phyloP scores from a whole-genome alignment of 2,113 vertebrate genomes.

The Heterotis niloticus region DNA sequence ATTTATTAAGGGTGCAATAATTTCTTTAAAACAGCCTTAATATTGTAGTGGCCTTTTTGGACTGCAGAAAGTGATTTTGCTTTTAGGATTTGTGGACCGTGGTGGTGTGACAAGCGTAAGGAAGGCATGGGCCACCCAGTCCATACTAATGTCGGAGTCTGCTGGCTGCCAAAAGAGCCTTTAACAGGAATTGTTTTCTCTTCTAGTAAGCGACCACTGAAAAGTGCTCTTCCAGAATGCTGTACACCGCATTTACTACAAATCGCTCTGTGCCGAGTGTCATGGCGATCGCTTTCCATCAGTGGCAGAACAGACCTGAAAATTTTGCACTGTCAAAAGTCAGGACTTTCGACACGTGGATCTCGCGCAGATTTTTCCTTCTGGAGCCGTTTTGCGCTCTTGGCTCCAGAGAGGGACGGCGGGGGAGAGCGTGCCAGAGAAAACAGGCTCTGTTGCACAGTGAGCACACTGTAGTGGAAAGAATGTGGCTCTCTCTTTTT shows the following conservation, averaged over 20 bases:
- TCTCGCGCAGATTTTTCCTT: not conserved
- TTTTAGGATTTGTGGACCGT: not conserved
- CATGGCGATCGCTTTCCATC: not conserved
- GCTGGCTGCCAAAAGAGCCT: not conserved
- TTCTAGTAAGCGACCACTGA: not conserved
- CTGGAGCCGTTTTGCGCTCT: not conserved
- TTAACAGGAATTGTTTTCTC: not conserved
- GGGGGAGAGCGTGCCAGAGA: constrained; percentile 11
- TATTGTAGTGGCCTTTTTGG: not conserved
- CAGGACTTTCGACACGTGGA: not conserved
- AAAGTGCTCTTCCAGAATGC: not conserved
- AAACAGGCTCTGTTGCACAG: constrained; percentile 28
- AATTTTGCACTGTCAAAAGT: not conserved
- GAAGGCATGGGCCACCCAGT: not conserved
- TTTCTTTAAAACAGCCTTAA: not conserved
- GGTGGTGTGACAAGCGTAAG: not conserved
- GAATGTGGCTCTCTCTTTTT: constrained; percentile 24
- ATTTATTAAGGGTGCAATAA: not conserved
- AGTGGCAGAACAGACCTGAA: not conserved
- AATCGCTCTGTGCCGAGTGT: not conserved
- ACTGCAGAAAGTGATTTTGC: too few species aligned
- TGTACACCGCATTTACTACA: not conserved
- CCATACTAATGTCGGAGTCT: not conserved
- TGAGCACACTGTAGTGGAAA: constrained; percentile 31
- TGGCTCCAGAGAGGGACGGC: not conserved